These are phyloP conservation scores for Eclectus roratus DNA, from an alignment of 2,113 vertebrate species.

Conservation along the genomic window DNA sequence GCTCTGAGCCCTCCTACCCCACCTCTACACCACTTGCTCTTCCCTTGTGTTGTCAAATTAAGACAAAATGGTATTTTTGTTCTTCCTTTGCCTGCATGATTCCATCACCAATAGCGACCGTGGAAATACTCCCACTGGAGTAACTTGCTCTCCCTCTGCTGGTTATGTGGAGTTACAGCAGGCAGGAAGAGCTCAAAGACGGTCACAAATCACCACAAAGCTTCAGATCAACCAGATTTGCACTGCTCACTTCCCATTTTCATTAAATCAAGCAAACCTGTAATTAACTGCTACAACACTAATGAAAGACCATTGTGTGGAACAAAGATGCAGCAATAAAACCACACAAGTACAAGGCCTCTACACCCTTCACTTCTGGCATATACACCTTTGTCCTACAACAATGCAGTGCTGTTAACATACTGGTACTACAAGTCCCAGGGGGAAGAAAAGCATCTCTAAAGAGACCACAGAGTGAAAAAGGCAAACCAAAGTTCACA, in stretches of 20 bases:
- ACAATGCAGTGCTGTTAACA: background rate
- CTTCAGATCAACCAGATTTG: background rate
- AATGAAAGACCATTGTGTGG: background rate
- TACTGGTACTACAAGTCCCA: background rate
- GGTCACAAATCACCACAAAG: background rate
- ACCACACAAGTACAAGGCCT: background rate
- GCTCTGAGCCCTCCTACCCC: background rate
- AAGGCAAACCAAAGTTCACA: background rate
- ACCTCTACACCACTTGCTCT: background rate
- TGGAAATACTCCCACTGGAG: background rate
- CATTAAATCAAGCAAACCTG: background rate
- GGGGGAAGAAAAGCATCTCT: background rate
- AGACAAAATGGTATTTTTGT: background rate
- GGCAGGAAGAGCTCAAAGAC: background rate
- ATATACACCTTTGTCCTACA: background rate
- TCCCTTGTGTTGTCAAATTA: background rate
- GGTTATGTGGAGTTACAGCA: background rate
- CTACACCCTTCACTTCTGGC: background rate
- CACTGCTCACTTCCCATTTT: background rate
- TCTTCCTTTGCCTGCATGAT: background rate
- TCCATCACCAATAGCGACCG: background rate
- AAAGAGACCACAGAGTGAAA: background rate
- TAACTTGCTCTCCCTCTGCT: conserved; percentile 50
- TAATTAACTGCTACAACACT: background rate
- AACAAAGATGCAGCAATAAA: background rate